Base-by-base conservation (phyloP, 2,888 invertebrate species). In the Metalampra italica region DNA sequence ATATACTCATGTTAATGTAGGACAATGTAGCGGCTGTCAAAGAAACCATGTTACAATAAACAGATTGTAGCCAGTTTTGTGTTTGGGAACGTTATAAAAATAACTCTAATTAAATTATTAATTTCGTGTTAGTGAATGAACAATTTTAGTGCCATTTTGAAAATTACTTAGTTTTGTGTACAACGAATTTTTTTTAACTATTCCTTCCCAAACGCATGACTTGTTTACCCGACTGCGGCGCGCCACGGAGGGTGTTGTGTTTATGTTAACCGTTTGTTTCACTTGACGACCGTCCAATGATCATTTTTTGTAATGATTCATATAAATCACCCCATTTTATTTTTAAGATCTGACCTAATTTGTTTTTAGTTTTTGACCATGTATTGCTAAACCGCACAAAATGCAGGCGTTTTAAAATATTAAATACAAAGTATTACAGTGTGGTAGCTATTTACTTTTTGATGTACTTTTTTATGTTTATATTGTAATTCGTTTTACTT, bases 241-340 rank as follows among this genome's bases (percentile, higher is more conserved):
- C 22, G 22, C 22, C 22, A 22, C 22, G 22, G 22, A 22, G 22
- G 22, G 14, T 39, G 9, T 9, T 57, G 55, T 55, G 46, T 56
- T 54, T 54, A 54, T 62, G 64, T 63, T 58, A 57, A 57, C n/a
- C n/a, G 53, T 62, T 60, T 51, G 57, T 61, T 62, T 58, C 59
- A 65, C 68, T 75, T 68, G 72, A 78, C 75, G 66, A 74, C 87
- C 87, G 87, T 87, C 87, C 86, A 84, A 67, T 62, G 68, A 53
- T 75, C 71, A 67, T 74, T 74, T 71, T n/a, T n/a, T n/a, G n/a
- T n/a, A n/a, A n/a, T n/a, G n/a, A n/a, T n/a, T n/a, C n/a, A n/a
- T n/a, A n/a, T n/a, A n/a, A 71, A 73, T 52, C 57, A 55, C 51
- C 50, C 55, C 54, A 57, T 53, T 54, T 52, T 57, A 56, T 59